Evolutionary conservation across 1,140 invertebrate species (phyloP).

Genomic region (Ooceraea biroi): DNA sequence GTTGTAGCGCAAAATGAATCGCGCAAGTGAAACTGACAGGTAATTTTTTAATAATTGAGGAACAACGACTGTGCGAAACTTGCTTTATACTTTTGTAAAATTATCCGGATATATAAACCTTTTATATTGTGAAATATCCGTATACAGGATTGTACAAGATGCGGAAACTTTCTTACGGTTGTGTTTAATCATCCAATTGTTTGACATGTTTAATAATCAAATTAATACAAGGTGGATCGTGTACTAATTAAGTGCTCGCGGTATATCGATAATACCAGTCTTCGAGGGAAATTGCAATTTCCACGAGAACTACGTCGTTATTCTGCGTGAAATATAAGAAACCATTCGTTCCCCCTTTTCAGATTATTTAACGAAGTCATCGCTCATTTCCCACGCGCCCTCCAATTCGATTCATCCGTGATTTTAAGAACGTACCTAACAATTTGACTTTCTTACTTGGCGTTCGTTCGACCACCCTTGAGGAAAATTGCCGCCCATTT

Average conservation of each 20-base stretch:
- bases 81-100: not conserved
- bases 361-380: constrained; percentile 45
- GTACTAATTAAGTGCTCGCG: not conserved
- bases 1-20: constrained; percentile 78
- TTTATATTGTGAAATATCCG: not conserved
- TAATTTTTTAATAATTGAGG: constrained; percentile 78
- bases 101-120: not conserved
- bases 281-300: not conserved
- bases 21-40: constrained; percentile 78
- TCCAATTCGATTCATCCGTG: constrained; percentile 63
- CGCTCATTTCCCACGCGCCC: constrained; percentile 41
- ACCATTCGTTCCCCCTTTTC: constrained; percentile 18
- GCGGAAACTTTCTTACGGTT: too few species aligned
- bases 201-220: not conserved
- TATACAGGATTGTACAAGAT: not conserved
- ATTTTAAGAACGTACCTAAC: constrained; percentile 68
- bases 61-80: not conserved
- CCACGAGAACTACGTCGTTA: constrained; percentile 5
- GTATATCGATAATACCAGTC: not conserved
- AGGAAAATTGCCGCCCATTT: constrained; percentile 75
- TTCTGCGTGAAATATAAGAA: constrained; percentile 4
- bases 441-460: constrained; percentile 76
- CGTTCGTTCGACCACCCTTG: constrained; percentile 46
- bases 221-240: not conserved
- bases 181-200: not conserved